Evolutionary conservation across 2,888 invertebrate species (phyloP).

Genomic region (Clunio marinus): DNA sequence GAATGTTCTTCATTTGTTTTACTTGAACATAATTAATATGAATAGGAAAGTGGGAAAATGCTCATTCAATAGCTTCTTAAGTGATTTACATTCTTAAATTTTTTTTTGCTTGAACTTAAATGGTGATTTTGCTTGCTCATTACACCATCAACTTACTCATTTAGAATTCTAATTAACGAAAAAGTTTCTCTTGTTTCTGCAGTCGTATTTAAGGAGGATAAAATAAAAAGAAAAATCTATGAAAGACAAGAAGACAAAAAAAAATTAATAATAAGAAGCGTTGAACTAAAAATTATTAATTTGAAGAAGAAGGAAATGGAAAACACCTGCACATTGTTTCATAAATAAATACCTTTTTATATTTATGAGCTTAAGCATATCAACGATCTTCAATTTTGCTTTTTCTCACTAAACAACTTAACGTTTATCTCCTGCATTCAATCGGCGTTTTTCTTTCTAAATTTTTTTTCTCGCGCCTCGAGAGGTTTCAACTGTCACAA

Average conservation of each 20-base stretch:
- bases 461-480: background rate
- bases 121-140: too few relatives aligned
- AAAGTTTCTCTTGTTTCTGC: too few relatives aligned
- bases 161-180: too few relatives aligned
- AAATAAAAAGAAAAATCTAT: background rate
- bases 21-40: background rate
- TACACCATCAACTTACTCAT: too few relatives aligned
- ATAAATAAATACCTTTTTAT: background rate
- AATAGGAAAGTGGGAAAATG: background rate
- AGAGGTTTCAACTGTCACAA: conserved; percentile 12
- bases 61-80: background rate
- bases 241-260: background rate
- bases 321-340: conserved; percentile 9
- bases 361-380: conserved; percentile 10
- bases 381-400: conserved; percentile 20
- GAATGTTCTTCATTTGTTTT: conserved; percentile 20
- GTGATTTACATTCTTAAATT: too few relatives aligned
- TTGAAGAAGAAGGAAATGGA: background rate
- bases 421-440: conserved; percentile 20
- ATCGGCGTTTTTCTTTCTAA: background rate
- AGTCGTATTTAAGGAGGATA: too few relatives aligned
- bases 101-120: too few relatives aligned
- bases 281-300: background rate
- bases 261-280: background rate
- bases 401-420: conserved; percentile 14